Conservation (phyloP, 2,113 vertebrate species). For the Dicrurus megarhynchus region DNA sequence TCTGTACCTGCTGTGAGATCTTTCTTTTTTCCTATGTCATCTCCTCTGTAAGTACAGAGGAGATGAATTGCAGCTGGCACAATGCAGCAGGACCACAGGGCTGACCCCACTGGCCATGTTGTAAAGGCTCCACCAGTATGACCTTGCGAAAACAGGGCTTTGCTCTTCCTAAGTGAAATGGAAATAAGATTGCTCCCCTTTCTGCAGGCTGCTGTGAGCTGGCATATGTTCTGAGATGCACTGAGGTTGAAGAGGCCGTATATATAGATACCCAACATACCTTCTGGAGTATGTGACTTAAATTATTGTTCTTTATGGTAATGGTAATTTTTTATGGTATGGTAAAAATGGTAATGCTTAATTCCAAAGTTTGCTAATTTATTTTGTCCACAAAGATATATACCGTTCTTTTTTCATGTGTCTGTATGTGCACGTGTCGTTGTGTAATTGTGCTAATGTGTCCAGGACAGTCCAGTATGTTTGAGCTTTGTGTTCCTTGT, state of each 20-base stretch:
- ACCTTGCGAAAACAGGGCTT: not conserved
- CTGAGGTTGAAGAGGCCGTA: not conserved
- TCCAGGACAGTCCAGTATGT: not conserved
- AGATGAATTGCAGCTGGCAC: rapidly evolving
- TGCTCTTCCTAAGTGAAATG: not conserved
- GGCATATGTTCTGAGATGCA: not conserved
- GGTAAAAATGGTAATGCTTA: not conserved
- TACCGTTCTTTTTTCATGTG: not conserved
- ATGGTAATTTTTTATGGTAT: too few species aligned
- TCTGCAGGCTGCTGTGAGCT: not conserved
- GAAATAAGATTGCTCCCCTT: not conserved
- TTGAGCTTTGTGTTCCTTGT: not conserved
- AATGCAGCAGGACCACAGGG: not conserved
- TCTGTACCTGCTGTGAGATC: not conserved
- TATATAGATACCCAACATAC: not conserved
- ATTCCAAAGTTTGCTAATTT: not conserved
- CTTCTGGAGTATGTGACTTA: not conserved
- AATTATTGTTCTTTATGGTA: not conserved
- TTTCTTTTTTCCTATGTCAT: not conserved
- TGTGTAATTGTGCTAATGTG: not conserved
- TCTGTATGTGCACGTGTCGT: not conserved
- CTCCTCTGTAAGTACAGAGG: too few species aligned
- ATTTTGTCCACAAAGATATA: not conserved
- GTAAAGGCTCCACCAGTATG: not conserved
- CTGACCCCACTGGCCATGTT: not conserved